Conservation (phyloP, 1,140 invertebrate genomes). For the Pygmarrhopalites habei region DNA sequence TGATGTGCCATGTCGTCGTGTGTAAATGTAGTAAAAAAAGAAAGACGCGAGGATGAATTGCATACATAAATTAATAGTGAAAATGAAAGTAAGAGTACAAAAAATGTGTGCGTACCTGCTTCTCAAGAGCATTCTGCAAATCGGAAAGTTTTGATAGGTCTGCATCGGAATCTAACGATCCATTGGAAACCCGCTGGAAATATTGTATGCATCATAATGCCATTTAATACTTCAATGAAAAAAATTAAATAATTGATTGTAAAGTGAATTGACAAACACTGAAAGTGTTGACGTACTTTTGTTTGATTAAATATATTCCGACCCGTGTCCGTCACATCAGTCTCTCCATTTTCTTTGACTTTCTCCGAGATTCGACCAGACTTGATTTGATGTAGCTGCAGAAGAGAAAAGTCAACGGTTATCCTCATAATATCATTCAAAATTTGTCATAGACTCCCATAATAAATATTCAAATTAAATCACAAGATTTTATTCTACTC, state of each 20-base stretch:
- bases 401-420: slow-evolving; percentile 10
- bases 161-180: slow-evolving; percentile 55
- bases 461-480: no score
- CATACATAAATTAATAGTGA: no score
- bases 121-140: slow-evolving; percentile 80
- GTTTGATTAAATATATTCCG: slow-evolving; percentile 29
- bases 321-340: slow-evolving; percentile 20
- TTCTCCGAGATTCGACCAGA: slow-evolving; percentile 53
- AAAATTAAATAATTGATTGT: not conserved
- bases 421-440: not conserved
- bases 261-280: not conserved
- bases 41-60: no score
- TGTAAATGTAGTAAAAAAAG: no score
- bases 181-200: slow-evolving; percentile 53
- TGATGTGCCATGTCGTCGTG: no score
- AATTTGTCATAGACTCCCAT: not conserved
- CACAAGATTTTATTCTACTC: no score
- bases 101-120: slow-evolving; percentile 72
- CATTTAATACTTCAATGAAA: no score
- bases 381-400: slow-evolving; percentile 71
- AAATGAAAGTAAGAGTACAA: no score
- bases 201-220: no score
- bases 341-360: slow-evolving; percentile 62
- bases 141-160: slow-evolving; percentile 65
- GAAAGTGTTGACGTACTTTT: slow-evolving; percentile 17